phyloP scores from a whole-genome alignment of 2,888 invertebrate genomes.

The Epinotia brunnichana region DNA sequence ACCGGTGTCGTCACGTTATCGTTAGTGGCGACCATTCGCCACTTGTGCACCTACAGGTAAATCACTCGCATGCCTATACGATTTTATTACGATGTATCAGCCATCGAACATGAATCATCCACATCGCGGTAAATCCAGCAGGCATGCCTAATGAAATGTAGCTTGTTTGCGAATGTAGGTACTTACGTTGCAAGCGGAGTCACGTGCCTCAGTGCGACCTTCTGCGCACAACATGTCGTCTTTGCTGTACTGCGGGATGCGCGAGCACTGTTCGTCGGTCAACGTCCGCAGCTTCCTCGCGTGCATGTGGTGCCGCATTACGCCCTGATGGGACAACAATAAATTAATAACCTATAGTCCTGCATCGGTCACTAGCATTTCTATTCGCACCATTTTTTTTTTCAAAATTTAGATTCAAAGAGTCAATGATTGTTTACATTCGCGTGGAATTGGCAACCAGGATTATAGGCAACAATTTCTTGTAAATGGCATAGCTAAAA shows the following conservation, averaged over 20 bases:
- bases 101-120: not conserved
- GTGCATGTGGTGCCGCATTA: constrained; percentile 76
- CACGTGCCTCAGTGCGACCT: constrained; percentile 66
- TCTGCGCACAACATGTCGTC: constrained; percentile 73
- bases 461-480: no score
- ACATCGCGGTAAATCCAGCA: not conserved
- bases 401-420: not conserved
- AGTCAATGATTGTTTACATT: not conserved
- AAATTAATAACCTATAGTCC: not conserved
- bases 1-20: no score
- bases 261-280: constrained; percentile 59
- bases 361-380: not conserved
- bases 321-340: constrained; percentile 60
- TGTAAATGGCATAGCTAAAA: no score
- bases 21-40: not conserved
- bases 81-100: not conserved
- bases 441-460: no score
- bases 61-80: not conserved
- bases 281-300: constrained; percentile 67
- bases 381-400: not conserved
- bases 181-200: constrained; percentile 78
- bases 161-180: not conserved
- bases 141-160: not conserved
- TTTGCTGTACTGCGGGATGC: constrained; percentile 62
- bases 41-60: not conserved